These are phyloP conservation scores for Argopecten irradians DNA, from an alignment of 1,140 invertebrate species.

Conservation along the genomic window DNA sequence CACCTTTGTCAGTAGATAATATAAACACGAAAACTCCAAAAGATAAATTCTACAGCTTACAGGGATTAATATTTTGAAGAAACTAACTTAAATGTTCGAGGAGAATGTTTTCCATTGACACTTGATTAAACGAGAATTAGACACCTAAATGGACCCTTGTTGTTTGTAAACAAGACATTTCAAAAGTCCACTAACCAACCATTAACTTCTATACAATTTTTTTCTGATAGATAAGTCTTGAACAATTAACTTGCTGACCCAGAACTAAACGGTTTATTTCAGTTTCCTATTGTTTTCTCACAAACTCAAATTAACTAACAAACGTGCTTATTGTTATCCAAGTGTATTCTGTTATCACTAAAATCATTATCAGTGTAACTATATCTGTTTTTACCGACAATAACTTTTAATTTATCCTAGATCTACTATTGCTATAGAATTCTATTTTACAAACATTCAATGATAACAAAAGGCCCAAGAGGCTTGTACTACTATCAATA, in stretches of 20 bases:
- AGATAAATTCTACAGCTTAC: not conserved
- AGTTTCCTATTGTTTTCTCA: not conserved
- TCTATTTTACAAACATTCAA: not conserved
- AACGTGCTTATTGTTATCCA: not conserved
- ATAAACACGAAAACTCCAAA: not conserved
- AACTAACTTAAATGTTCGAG: not conserved
- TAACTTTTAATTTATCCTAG: slow-evolving; percentile 8
- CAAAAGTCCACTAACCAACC: not conserved
- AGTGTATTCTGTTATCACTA: not conserved
- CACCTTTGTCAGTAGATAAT: not conserved
- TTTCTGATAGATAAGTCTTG: not conserved
- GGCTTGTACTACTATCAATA: no score
- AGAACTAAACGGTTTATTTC: not conserved
- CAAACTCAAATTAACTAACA: not conserved
- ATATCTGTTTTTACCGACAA: not conserved
- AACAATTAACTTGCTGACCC: not conserved
- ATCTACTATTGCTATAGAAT: not conserved
- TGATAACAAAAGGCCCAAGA: not conserved
- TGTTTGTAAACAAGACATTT: slow-evolving; percentile 18
- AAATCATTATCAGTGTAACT: not conserved
- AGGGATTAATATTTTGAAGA: not conserved
- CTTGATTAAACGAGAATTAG: not conserved
- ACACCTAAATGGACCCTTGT: not conserved
- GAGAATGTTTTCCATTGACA: not conserved
- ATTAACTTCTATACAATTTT: not conserved